These are phyloP conservation scores for Acinonyx jubatus DNA, from an alignment of 2,113 vertebrate species.

Conservation along the genomic window DNA sequence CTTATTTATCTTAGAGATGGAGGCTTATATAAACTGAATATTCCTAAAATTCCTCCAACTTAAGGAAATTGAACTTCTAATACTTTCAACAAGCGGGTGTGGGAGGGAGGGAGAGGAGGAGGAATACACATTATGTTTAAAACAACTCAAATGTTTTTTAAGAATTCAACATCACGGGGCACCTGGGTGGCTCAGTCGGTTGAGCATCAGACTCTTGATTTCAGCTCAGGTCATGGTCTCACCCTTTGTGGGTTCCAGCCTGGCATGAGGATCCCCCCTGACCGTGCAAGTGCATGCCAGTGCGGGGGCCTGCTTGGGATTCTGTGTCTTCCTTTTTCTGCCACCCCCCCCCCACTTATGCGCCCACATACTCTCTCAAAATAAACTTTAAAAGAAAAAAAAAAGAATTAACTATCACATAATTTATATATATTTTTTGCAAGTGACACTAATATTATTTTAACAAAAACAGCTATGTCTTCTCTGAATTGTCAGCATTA, in stretches of 20 bases:
- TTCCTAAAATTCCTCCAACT: neutral
- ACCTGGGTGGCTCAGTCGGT: too few species aligned
- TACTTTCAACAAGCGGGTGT: neutral
- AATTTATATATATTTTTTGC: neutral
- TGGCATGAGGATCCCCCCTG: too few species aligned
- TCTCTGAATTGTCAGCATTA: neutral
- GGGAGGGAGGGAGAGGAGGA: neutral
- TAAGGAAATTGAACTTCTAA: neutral
- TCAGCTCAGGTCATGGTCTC: too few species aligned
- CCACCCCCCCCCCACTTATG: too few species aligned
- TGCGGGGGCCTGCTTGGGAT: too few species aligned
- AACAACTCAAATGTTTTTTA: neutral
- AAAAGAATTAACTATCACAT: neutral
- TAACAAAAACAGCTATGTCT: neutral
- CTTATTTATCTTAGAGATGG: neutral
- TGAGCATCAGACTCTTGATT: too few species aligned
- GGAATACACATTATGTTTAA: neutral
- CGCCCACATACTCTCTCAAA: too few species aligned
- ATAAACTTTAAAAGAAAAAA: too few species aligned
- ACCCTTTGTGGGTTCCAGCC: too few species aligned
- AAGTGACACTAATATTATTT: neutral
- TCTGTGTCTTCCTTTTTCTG: too few species aligned
- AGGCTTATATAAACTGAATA: neutral
- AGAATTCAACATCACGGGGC: neutral
- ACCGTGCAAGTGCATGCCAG: too few species aligned